Evolutionary conservation across 1,140 invertebrate species (phyloP).

Genomic region (Cydia splendana): DNA sequence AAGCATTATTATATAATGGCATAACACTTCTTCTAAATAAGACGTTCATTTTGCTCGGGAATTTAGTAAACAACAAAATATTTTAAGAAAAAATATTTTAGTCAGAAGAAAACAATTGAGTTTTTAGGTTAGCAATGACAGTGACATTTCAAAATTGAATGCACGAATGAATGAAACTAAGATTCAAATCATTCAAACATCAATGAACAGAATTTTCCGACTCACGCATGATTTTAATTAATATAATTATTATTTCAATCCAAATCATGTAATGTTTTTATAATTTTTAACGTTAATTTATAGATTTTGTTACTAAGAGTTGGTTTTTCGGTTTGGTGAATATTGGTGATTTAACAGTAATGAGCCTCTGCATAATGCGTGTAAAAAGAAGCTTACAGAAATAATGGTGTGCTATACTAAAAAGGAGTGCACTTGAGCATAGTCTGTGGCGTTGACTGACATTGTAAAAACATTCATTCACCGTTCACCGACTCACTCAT

Average conservation of each 20-base stretch:
- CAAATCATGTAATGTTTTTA: too few relatives aligned
- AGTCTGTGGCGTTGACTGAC: neutral
- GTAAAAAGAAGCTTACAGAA: neutral
- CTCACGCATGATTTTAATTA: neutral
- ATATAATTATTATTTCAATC: neutral
- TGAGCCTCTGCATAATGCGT: too few relatives aligned
- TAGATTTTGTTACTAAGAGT: too few relatives aligned
- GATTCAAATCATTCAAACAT: too few relatives aligned
- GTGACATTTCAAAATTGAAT: conserved; percentile 8
- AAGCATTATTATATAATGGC: conserved; percentile 56
- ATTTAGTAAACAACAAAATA: neutral
- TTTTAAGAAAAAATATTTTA: neutral
- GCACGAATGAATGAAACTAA: neutral
- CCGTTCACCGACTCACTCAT: too few relatives aligned
- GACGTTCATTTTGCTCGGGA: conserved; percentile 57
- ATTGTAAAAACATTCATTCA: conserved; percentile 6
- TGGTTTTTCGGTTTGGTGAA: too few relatives aligned
- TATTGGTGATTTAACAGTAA: too few relatives aligned
- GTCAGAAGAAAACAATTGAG: conserved; percentile 6
- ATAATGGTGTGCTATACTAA: neutral
- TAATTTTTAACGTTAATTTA: too few relatives aligned
- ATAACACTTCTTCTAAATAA: conserved; percentile 60
- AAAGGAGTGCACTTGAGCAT: neutral
- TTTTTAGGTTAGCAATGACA: conserved; percentile 28
- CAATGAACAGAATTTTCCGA: too few relatives aligned